Percentiles rank a stretch among this genome's conserved stretches.
phyloP scores from a whole-genome alignment of 1,140 invertebrate species.

The Drosophila athabasca region DNA sequence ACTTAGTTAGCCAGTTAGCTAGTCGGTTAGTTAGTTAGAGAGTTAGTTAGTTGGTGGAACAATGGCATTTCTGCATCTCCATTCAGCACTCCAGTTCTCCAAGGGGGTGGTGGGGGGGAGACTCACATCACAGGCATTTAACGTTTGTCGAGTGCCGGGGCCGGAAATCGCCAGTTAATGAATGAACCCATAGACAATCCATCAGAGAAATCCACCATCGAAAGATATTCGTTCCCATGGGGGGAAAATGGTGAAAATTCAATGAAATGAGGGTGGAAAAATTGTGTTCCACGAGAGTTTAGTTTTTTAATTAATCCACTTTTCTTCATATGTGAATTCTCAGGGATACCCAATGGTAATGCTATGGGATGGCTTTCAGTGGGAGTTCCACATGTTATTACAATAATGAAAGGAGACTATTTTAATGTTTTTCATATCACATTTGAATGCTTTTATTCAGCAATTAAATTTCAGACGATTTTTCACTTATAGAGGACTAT shows the following conservation, averaged over 20 bases:
- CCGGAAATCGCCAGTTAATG: constrained; percentile 61
- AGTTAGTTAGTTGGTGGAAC: constrained; percentile 38
- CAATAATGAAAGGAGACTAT: no score
- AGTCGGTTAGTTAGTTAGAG: constrained; percentile 14
- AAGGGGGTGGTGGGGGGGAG: background rate
- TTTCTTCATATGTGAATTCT: no score
- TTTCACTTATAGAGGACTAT: no score
- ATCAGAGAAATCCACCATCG: constrained; percentile 10
- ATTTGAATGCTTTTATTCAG: no score
- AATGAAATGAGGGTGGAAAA: constrained; percentile 29
- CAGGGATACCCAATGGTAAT: no score
- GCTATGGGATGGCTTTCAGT: background rate
- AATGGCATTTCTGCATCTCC: constrained; percentile 64
- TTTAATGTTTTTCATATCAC: no score
- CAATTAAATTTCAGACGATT: no score
- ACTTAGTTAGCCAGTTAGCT: constrained; percentile 19
- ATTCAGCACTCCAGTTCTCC: background rate
- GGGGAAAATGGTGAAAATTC: background rate
- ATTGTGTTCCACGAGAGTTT: no score
- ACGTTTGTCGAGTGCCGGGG: constrained; percentile 22
- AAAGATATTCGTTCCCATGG: background rate
- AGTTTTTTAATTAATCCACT: no score
- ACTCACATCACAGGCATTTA: constrained; percentile 56
- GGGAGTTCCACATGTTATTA: no score
- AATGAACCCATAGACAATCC: constrained; percentile 4